Evolutionary conservation across 2,113 vertebrate genomes (phyloP), one percentile per base, ranked within the genome.

Genomic region (Pangasianodon hypophthalmus): DNA sequence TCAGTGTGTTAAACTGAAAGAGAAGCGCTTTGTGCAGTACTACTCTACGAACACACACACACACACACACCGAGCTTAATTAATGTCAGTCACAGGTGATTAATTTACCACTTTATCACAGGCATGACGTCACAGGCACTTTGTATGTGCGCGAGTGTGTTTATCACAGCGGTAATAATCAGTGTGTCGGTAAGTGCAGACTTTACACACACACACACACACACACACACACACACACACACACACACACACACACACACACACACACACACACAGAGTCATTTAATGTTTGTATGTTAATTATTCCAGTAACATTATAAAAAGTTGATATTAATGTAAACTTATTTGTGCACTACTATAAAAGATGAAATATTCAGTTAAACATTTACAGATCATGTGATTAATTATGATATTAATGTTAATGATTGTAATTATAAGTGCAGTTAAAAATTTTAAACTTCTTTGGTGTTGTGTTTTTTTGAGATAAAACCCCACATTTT

Each of bases 171-270:
- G 10, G 24, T 48, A 48, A 48, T 85, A 2, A 85, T 48, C 11
- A 67, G 11, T 85, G 41, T 48, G 6, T 18, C 26, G 84, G 84
- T 85, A 67, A 85, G 84, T 64, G 13, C 37, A 44, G 19, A 41
- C 13, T 26, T 1, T 6, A 54, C 7, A 83, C 62, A 69, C 58
- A 67, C 58, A 46, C 71, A 44, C 54, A 46, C 87, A 60, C 41
- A 60, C 87, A 81, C 73, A 81, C 56, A 60, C 75, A 46, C 41
- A 87, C 52, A 88, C 75, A 62, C 26, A 50, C 58, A 52, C 46
- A 56, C 29, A 80, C 46, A 50, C 79, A 81, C 79, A n/a, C 79
- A 58, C 32, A 58, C 16, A 58, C 54, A 21, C 54, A 60, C 54
- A 67, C 64, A 71, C 64, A 37, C 67, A 73, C 48, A 37, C 64